Percentiles rank a stretch among this genome's conserved stretches.
Evolutionary conservation across 2,888 invertebrate species (phyloP).

Genomic region (Ornithoptera alexandrae): DNA sequence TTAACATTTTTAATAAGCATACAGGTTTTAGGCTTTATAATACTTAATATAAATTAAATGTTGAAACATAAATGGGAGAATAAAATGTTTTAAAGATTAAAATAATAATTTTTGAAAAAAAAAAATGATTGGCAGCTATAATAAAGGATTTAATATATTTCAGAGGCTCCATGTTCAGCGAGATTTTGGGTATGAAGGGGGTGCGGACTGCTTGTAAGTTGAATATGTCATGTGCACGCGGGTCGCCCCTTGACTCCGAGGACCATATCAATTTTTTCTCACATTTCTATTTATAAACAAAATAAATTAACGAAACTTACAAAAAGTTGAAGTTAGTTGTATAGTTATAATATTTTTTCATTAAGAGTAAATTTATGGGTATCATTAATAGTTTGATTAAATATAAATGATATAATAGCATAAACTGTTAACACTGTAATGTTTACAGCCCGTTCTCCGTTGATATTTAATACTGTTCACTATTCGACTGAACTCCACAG

Average conservation of each 20-base stretch:
- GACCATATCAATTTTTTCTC: slow-evolving; percentile 12
- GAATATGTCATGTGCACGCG: slow-evolving; percentile 28
- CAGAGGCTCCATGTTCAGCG: slow-evolving; percentile 6
- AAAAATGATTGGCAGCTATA: slow-evolving; percentile 22
- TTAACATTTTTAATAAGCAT: no score
- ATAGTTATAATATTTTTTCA: neutral
- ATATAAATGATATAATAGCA: no score
- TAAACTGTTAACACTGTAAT: no score
- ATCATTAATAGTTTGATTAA: no score
- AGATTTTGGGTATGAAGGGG: slow-evolving; percentile 22
- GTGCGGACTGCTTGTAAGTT: slow-evolving; percentile 26
- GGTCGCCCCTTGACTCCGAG: slow-evolving; percentile 20
- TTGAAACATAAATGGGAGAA: no score
- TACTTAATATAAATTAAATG: no score
- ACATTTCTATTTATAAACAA: slow-evolving; percentile 6
- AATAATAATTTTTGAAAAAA: slow-evolving; percentile 1
- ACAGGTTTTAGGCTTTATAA: no score
- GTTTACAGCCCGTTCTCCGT: no score
- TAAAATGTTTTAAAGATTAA: no score
- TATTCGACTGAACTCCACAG: no score
- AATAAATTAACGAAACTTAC: slow-evolving; percentile 6
- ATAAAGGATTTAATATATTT: slow-evolving; percentile 23
- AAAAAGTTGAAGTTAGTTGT: neutral
- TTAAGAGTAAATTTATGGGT: no score
- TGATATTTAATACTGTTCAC: no score